A percentile compares a stretch with the other conserved stretches of the same genome.
Evolutionary conservation across 2,888 invertebrate species (phyloP).

Genomic region (Drosophila pseudotalamancana): DNA sequence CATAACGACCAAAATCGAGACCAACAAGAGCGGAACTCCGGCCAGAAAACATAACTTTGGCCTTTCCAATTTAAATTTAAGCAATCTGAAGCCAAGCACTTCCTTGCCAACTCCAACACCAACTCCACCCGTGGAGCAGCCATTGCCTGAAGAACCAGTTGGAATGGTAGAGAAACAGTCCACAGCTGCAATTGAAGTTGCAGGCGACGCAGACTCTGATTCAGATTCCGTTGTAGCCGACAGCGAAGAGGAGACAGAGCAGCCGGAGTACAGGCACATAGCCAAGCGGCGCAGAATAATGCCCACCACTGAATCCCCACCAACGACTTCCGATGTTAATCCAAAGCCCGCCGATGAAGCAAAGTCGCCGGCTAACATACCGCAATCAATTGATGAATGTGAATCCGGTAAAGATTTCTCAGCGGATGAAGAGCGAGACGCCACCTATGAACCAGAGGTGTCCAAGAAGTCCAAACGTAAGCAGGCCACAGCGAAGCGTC

Average conservation of each 20-base stretch:
- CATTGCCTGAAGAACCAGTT: background rate
- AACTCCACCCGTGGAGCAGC: background rate
- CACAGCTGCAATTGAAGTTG: background rate
- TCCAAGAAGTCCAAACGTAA: constrained; percentile 55
- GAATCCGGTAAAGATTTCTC: constrained; percentile 45
- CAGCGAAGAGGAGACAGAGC: constrained; percentile 87
- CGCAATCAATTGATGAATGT: background rate
- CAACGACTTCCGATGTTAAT: background rate
- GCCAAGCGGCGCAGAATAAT: constrained; percentile 86
- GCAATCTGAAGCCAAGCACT: constrained; percentile 48
- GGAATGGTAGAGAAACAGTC: background rate
- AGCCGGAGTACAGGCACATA: constrained; percentile 86
- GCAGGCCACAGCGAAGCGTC: constrained; percentile 54
- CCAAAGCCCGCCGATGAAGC: background rate
- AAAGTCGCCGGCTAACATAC: background rate
- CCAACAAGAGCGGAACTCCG: constrained; percentile 34
- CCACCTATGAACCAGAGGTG: constrained; percentile 36
- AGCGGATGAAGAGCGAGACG: constrained; percentile 49
- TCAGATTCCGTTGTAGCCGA: constrained; percentile 89
- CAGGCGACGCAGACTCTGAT: constrained; percentile 5
- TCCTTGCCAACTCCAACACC: background rate
- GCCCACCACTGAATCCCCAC: constrained; percentile 21
- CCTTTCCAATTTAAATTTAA: constrained; percentile 84
- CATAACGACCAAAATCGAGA: constrained; percentile 2
- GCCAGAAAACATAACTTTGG: constrained; percentile 73